Evolutionary conservation across 2,797 vertebrate genomes (phyloP).

Genomic region (Sebastes trivittatus): DNA sequence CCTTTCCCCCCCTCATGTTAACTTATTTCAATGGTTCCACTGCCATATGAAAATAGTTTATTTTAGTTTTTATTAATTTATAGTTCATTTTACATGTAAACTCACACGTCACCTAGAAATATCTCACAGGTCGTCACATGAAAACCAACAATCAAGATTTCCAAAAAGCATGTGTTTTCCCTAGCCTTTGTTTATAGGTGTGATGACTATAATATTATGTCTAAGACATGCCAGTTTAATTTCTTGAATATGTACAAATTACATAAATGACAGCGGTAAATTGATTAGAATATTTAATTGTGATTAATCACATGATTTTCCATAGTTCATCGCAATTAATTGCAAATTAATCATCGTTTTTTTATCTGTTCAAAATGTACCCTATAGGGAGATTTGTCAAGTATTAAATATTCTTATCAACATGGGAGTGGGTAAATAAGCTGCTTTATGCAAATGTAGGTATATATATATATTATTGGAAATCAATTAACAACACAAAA

Average conservation of each 20-base stretch:
- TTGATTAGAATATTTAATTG: too few relatives aligned
- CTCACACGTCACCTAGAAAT: background rate
- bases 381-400: too few relatives aligned
- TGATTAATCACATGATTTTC: too few relatives aligned
- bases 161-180: background rate
- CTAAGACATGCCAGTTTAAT: background rate
- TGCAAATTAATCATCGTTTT: too few relatives aligned
- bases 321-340: too few relatives aligned
- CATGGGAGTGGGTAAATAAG: too few relatives aligned
- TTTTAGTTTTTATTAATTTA: background rate
- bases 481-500: too few relatives aligned
- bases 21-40: background rate
- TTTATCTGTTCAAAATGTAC: too few relatives aligned
- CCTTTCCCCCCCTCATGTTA: accelerated
- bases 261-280: background rate
- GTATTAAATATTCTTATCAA: too few relatives aligned
- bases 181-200: background rate
- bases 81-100: background rate
- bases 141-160: background rate
- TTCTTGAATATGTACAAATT: background rate
- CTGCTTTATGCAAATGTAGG: too few relatives aligned
- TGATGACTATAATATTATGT: background rate
- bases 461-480: too few relatives aligned
- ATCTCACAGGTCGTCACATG: background rate
- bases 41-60: background rate